A percentile compares a stretch with the other conserved stretches of the same genome.
Conservation (phyloP, 92 coral and sea anemone genomes). For the Meandrina meandrites region DNA sequence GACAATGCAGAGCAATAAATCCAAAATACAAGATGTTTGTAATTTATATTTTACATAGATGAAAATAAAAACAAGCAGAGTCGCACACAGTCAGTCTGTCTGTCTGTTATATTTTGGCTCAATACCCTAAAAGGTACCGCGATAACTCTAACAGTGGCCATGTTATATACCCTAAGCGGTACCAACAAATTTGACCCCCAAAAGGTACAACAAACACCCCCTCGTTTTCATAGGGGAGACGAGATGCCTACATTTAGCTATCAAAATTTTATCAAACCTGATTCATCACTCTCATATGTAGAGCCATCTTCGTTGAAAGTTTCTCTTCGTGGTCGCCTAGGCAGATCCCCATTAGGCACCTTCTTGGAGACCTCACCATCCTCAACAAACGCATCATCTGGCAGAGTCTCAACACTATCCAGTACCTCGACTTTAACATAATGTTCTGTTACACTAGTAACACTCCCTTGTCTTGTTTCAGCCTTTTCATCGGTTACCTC, state of each 20-base stretch:
- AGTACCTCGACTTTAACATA: slow-evolving; percentile 81
- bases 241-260: background rate
- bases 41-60: no score
- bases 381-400: slow-evolving; percentile 34
- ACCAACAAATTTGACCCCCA: no score
- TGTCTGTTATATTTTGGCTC: no score
- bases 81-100: no score
- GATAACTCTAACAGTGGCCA: no score
- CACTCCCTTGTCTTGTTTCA: slow-evolving; percentile 41
- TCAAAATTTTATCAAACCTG: slow-evolving; percentile 52
- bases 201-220: no score
- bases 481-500: slow-evolving; percentile 24
- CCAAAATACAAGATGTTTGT: no score
- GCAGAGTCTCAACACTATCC: slow-evolving; percentile 59
- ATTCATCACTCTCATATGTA: slow-evolving; percentile 66
- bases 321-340: slow-evolving; percentile 28
- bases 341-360: slow-evolving; percentile 58
- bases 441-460: slow-evolving; percentile 72
- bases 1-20: no score
- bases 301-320: slow-evolving; percentile 52
- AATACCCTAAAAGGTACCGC: no score
- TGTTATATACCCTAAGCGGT: no score
- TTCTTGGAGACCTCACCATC: background rate
- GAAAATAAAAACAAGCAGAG: no score
- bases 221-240: no score